Percentiles rank a stretch among this genome's conserved stretches.
These are phyloP conservation scores for Luehdorfia chinensis DNA, from an alignment of 1,140 invertebrate genomes.

Conservation along the genomic window DNA sequence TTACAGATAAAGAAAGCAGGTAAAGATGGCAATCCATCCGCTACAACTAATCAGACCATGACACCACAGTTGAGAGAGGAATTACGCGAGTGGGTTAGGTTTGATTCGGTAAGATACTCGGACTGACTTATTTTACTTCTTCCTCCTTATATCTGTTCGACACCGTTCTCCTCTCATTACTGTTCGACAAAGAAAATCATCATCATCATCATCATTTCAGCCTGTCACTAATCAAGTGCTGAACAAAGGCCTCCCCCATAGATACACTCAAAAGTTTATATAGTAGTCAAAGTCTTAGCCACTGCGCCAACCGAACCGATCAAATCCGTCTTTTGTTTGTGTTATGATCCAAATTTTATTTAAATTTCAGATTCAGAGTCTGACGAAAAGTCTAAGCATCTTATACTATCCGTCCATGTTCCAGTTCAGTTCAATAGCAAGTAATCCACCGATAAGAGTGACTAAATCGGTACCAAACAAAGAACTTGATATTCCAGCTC, in stretches of 20 bases:
- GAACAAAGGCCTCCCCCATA: no score
- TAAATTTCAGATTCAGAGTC: constrained; percentile 34
- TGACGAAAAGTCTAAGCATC: constrained; percentile 27
- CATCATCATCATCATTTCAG: no score
- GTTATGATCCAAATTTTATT: no score
- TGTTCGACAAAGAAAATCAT: no score
- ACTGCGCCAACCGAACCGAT: no score
- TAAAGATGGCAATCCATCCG: constrained; percentile 30
- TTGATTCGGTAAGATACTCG: constrained; percentile 30
- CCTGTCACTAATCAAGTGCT: no score
- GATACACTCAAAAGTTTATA: no score
- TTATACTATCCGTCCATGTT: constrained; percentile 51
- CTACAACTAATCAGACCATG: constrained; percentile 19
- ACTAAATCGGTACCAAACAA: constrained; percentile 32
- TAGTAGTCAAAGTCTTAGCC: no score
- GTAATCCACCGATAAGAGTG: constrained; percentile 36
- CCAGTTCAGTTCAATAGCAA: constrained; percentile 42
- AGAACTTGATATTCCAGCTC: constrained; percentile 41
- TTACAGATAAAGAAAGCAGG: constrained; percentile 27
- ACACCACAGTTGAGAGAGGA: constrained; percentile 44
- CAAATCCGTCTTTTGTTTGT: no score
- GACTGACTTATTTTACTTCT: no score
- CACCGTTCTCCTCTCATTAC: no score
- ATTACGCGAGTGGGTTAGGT: constrained; percentile 48
- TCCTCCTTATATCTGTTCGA: no score